Percentiles rank a stretch among this genome's conserved stretches.
These are phyloP conservation scores for Heterohyrax brucei DNA, from an alignment of 2,797 vertebrate genomes.

Conservation along the genomic window DNA sequence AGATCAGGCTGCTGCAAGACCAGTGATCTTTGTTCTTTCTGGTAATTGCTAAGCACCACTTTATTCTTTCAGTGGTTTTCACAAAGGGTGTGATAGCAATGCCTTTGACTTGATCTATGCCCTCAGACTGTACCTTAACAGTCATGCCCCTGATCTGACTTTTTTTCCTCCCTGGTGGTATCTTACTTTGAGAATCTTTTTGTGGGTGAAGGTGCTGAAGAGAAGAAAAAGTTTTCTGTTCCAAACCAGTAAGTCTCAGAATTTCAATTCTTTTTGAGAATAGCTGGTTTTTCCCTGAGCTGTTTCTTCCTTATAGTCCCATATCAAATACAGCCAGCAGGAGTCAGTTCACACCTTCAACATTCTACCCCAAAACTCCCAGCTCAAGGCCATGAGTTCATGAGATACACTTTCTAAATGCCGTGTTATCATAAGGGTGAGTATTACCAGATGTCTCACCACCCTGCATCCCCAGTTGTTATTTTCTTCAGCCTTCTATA, in stretches of 20 bases:
- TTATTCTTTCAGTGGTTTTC: neutral
- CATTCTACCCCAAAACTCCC: neutral
- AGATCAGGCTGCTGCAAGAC: neutral
- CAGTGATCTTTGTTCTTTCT: neutral
- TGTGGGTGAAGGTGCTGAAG: neutral
- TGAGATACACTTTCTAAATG: neutral
- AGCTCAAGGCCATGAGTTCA: neutral
- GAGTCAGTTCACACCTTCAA: fast-evolving
- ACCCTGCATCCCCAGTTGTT: neutral
- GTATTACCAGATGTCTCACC: neutral
- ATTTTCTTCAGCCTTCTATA: neutral
- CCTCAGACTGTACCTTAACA: neutral
- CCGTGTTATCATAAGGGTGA: neutral
- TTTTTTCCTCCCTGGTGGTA: neutral
- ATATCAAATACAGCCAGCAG: neutral
- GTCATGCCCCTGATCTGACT: neutral
- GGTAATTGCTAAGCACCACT: neutral
- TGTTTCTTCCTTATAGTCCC: neutral
- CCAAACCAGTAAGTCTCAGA: neutral
- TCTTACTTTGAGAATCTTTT: conserved; percentile 20
- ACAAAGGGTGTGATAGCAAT: neutral
- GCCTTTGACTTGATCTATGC: neutral
- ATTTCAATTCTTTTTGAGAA: neutral
- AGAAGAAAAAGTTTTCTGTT: neutral
- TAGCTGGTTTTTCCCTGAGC: neutral